Base-by-base conservation (phyloP, 2,888 invertebrate species). In the Protophormia terraenovae region DNA sequence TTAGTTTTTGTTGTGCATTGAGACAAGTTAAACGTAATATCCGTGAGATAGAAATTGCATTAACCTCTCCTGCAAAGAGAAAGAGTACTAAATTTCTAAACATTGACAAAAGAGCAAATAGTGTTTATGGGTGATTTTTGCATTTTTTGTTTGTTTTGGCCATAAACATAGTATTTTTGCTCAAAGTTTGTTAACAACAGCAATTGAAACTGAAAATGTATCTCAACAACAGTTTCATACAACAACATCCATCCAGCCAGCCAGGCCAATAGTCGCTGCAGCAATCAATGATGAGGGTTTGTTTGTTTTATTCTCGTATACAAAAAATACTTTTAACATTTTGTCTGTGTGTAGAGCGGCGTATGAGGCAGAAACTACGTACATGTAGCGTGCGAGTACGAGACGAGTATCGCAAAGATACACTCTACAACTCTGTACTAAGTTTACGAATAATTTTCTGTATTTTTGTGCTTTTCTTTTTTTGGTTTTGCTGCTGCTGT, bases 141-240 rank as follows among this genome's bases (percentile, higher is more conserved):
- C 14, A 1, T n/a, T 27, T 50, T 32, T 35, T 16, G n/a, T n/a
- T n/a, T n/a, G 53, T 41, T 58, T 47, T 69, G 53, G 45, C 32
- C 76, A 58, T 69, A 62, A 75, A 62, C 8, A 32, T 47, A 16
- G 24, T 29, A 58, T 35, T 47, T 78, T 29, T 22, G 55, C 81
- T 81, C 81, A 80, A 27, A 24, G 19, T 53, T 80, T 80, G 72
- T 80, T 73, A 35, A 45, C 79, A 79, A 79, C 79, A 79, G 79
- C 72, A 64, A 72, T 8, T 75, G 58, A 38, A 75, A 60, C 22
- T 27, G 5, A 64, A 75, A 73, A 47, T 58, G 38, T 22, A 29
- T 41, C 50, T 71, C 69, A 50, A 29, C 69, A 67, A 67, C 58
- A 73, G 73, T 67, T 73, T 64, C 41, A 22, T 50, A 66, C 53